A percentile compares a stretch with the other conserved stretches of the same genome.
phyloP scores from a whole-genome alignment of 2,113 vertebrate species.

The Nestor notabilis region DNA sequence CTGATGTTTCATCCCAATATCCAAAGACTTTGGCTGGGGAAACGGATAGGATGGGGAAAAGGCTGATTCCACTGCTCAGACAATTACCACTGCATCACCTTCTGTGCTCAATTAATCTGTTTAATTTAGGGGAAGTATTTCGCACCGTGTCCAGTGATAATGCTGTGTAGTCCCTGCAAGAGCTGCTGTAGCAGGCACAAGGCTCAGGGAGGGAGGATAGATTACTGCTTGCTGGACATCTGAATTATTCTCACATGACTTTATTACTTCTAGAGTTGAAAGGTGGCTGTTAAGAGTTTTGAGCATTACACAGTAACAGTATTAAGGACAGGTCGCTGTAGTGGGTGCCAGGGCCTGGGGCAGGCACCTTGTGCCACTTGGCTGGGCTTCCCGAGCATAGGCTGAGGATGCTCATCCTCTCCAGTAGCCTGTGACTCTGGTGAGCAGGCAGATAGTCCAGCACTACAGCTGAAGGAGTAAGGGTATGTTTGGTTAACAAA shows the following conservation, averaged over 20 bases:
- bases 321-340: neutral
- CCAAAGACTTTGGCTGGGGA: neutral
- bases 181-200: neutral
- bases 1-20: neutral
- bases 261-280: fast-evolving
- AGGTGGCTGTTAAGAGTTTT: neutral
- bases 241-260: neutral
- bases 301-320: neutral
- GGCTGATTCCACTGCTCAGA: neutral
- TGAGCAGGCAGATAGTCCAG: neutral
- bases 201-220: neutral
- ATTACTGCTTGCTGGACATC: neutral
- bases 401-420: neutral
- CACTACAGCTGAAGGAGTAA: neutral
- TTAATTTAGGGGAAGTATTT: neutral
- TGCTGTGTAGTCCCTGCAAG: neutral
- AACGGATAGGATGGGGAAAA: neutral
- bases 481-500: neutral
- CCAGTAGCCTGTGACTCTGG: neutral
- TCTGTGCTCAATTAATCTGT: neutral
- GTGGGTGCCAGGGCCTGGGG: neutral
- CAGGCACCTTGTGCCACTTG: neutral
- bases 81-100: neutral
- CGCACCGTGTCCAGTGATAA: neutral
- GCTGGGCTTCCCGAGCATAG: neutral